A percentile compares a stretch with the other conserved stretches of the same genome.
Evolutionary conservation across 2,113 vertebrate genomes (phyloP).

Genomic region (Lasiurus borealis): DNA sequence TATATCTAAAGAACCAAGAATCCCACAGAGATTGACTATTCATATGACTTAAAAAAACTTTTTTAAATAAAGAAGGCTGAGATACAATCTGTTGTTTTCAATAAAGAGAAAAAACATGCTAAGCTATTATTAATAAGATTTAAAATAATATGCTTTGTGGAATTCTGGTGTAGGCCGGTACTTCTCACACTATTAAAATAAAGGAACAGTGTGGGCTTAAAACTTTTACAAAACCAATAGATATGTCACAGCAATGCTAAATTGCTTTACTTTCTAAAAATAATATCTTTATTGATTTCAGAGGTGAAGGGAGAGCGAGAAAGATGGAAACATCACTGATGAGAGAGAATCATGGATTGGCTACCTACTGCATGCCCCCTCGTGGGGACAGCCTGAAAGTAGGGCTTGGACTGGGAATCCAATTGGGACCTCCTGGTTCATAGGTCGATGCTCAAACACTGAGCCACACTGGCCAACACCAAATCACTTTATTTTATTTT

Average conservation of each 20-base stretch:
- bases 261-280: not conserved
- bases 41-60: not conserved
- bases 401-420: too few relatives aligned
- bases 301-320: too few relatives aligned
- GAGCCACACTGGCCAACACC: not conserved
- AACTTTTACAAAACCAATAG: not conserved
- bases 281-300: too few relatives aligned
- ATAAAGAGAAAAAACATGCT: conserved; percentile 28
- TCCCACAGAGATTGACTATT: not conserved
- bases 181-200: not conserved
- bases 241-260: not conserved
- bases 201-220: not conserved
- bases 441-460: too few relatives aligned
- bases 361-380: too few relatives aligned
- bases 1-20: not conserved
- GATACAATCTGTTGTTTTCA: conserved; percentile 46
- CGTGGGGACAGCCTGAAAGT: too few relatives aligned
- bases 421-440: too few relatives aligned
- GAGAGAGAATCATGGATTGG: too few relatives aligned
- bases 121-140: conserved; percentile 6
- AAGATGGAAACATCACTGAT: too few relatives aligned
- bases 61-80: not conserved
- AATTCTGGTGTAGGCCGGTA: not conserved
- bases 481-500: not conserved
- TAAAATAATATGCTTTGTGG: conserved; percentile 1